Base-by-base conservation (phyloP, 2,797 vertebrate genomes). In the Microcaecilia unicolor region DNA sequence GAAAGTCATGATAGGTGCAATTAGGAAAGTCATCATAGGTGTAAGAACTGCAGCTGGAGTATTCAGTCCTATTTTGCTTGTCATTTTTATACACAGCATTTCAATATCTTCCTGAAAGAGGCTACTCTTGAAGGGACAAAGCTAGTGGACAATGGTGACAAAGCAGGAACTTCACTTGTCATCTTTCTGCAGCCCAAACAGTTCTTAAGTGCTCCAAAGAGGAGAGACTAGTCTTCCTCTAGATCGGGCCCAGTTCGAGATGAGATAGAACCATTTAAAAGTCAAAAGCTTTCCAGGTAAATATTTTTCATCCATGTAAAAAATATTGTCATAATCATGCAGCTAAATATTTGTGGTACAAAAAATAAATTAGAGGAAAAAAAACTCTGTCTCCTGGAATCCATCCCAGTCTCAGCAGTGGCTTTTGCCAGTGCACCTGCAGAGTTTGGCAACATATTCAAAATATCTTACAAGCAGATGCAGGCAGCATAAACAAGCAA, bases 291-390 rank as follows among this genome's bases (percentile, higher is more conserved):
- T 15, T 14, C 17, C 37, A 22, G 60, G 33, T 25, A 35, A 39
- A 51, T 28, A 31, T 14, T 28, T 33, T 36, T 31, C 35, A 40
- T 43, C 59, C 39, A 22, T 59, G 53, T 45, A 39, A 64, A n/a
- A n/a, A 61, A 22, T 24, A 35, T 34, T 47, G n/a, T 38, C 45
- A 58, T 71, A 52, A 61, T 53, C 51, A 14, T 25, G 44, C 1
- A 18, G 48, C 33, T 61, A 74, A 72, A 72, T 74, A 70, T 68
- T 67, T 70, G 64, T 61, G n/a, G n/a, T n/a, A n/a, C n/a, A n/a
- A n/a, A 49, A 57, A 50, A n/a, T n/a, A n/a, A 41, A n/a, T n/a
- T n/a, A n/a, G n/a, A n/a, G n/a, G n/a, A n/a, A 25, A 43, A 25
- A 44, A 33, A 41, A 31, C 6, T 34, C 20, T 44, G 37, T 61